Conservation (phyloP, 2,113 vertebrate genomes). For the Pedetes capensis region DNA sequence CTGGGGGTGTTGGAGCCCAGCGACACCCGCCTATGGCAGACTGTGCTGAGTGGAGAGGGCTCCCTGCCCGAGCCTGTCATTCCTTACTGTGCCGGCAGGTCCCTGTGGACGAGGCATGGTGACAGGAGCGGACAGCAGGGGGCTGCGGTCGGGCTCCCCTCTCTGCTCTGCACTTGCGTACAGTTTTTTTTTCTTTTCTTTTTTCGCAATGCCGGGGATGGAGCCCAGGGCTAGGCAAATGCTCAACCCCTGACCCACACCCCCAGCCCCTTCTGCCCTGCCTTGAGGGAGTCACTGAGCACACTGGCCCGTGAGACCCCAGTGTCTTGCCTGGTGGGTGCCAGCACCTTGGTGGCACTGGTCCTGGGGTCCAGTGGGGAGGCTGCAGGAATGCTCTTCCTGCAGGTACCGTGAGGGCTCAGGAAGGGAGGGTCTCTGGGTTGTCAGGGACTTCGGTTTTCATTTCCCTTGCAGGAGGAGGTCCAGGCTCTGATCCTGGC, state of each 20-base stretch:
- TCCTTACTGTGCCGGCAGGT: not conserved
- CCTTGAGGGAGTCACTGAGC: not conserved
- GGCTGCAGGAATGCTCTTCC: not conserved
- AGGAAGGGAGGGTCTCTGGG: too few relatives aligned
- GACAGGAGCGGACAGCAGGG: not conserved
- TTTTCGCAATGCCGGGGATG: too few relatives aligned
- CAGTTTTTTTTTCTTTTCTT: too few relatives aligned
- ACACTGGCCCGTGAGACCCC: accelerated
- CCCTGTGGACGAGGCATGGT: accelerated
- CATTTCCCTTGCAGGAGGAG: not conserved
- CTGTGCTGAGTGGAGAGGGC: not conserved
- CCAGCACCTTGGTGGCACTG: not conserved
- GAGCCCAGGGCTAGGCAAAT: too few relatives aligned
- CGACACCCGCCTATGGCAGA: not conserved
- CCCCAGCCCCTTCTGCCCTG: not conserved
- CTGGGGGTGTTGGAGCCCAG: not conserved
- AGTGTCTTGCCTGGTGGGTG: accelerated
- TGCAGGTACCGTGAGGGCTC: accelerated
- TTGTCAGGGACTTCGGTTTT: too few relatives aligned
- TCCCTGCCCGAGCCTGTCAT: accelerated
- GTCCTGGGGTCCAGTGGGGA: not conserved
- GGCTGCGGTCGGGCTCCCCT: too few relatives aligned
- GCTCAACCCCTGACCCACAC: too few relatives aligned
- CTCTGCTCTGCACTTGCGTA: not conserved
- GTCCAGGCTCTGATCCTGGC: not conserved